A percentile compares a stretch with the other conserved stretches of the same genome.
Conservation (phyloP, 1,140 invertebrate genomes). For the Cotesia vestalis region DNA sequence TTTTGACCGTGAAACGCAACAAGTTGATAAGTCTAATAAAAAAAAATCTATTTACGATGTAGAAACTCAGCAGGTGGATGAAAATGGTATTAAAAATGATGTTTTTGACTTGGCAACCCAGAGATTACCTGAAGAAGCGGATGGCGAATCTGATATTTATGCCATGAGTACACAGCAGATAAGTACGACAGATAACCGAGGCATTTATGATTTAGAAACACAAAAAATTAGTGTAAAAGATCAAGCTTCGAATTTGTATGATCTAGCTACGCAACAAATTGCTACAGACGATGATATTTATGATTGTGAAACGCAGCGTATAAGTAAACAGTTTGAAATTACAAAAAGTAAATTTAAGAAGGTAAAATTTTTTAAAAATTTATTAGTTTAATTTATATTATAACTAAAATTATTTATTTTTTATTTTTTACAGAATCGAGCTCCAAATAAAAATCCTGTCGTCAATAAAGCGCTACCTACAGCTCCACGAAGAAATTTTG, state of each 20-base stretch:
- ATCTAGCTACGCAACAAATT: constrained; percentile 26
- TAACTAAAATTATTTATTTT: too few species aligned
- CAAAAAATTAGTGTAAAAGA: constrained; percentile 19
- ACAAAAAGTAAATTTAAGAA: constrained; percentile 8
- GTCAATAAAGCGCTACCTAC: too few species aligned
- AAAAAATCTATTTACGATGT: constrained; percentile 22
- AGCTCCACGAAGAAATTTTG: too few species aligned
- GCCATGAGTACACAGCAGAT: constrained; percentile 14
- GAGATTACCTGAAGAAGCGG: not conserved
- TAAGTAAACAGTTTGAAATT: constrained; percentile 4
- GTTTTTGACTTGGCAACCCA: not conserved
- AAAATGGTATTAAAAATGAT: not conserved
- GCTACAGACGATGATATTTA: constrained; percentile 10
- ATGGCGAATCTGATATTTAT: constrained; percentile 9
- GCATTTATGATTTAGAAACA: constrained; percentile 36
- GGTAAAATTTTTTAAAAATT: not conserved
- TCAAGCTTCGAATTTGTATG: not conserved
- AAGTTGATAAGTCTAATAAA: not conserved
- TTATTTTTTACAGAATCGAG: too few species aligned
- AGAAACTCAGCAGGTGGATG: constrained; percentile 11
- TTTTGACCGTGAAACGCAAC: constrained; percentile 20
- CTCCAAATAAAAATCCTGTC: too few species aligned
- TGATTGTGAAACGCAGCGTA: constrained; percentile 2
- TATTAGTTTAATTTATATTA: too few species aligned
- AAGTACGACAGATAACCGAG: constrained; percentile 9